These are phyloP conservation scores for Drosophila pallidifrons DNA, from an alignment of 1,140 invertebrate species.

Conservation along the genomic window DNA sequence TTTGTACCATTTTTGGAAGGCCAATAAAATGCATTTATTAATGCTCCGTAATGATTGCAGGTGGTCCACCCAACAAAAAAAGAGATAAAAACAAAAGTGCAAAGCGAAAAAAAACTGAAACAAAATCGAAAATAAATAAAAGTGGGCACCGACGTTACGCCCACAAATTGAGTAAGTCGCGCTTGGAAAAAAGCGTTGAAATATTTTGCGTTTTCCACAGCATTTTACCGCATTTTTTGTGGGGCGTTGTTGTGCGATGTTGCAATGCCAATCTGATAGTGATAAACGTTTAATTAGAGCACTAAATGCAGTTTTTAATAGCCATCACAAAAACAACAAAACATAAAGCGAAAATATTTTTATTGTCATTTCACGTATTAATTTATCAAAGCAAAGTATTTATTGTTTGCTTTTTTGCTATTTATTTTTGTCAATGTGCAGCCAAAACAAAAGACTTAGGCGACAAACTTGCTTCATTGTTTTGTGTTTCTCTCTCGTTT, in stretches of 20 bases:
- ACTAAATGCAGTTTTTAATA: slow-evolving; percentile 57
- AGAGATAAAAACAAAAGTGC: slow-evolving; percentile 24
- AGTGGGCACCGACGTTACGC: slow-evolving; percentile 43
- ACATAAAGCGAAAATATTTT: slow-evolving; percentile 23
- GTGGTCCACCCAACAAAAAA: slow-evolving; percentile 51
- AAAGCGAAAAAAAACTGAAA: slow-evolving; percentile 4
- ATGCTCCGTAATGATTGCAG: slow-evolving; percentile 69
- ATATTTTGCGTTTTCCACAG: slow-evolving; percentile 43
- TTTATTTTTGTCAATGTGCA: slow-evolving; percentile 40
- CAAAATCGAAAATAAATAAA: slow-evolving; percentile 27
- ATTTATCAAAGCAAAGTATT: slow-evolving; percentile 72
- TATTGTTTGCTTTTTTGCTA: slow-evolving; percentile 48
- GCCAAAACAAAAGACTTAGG: slow-evolving; percentile 77
- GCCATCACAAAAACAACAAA: slow-evolving; percentile 10
- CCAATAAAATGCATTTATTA: slow-evolving; percentile 71
- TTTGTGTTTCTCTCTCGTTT: neutral
- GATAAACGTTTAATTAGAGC: slow-evolving; percentile 75
- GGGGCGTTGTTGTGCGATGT: slow-evolving; percentile 38
- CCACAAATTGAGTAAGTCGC: slow-evolving; percentile 70
- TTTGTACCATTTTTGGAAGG: slow-evolving; percentile 16
- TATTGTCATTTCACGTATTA: slow-evolving; percentile 69
- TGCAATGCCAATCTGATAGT: slow-evolving; percentile 69
- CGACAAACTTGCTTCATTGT: slow-evolving; percentile 73
- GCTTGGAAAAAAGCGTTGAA: slow-evolving; percentile 52
- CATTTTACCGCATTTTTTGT: slow-evolving; percentile 42